Base-by-base conservation (phyloP, 2,888 invertebrate genomes). In the Cantharis rustica region DNA sequence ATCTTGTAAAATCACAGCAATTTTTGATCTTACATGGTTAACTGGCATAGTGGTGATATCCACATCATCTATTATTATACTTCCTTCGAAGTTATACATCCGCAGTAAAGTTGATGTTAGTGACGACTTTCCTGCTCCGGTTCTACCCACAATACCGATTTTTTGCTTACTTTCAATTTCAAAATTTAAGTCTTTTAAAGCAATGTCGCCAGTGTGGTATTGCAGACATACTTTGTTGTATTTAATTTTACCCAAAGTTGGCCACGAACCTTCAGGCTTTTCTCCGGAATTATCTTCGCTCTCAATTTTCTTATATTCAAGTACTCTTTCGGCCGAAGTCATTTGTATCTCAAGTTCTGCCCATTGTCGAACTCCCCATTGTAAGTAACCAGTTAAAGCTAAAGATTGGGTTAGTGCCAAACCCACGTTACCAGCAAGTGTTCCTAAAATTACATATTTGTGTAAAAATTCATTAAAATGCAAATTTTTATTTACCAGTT, bases 311-410 rank as follows among this genome's bases (percentile, higher is more conserved):
- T 90, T 84, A 70, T 88, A 87, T 79, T 87, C 88, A 61, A 85
- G 69, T 0, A 94, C 91, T 86, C 97, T 91, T 88, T 98, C 98
- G 0, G 98, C 97, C 11, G 95, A 93, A 2, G 95, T 96, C 95
- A 96, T 95, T 82, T 93, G 93, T 84, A 95, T 96, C 86, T 88
- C 88, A 20, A 87, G 86, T 87, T 98, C 98, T 0, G 97, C 96
- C 83, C 96, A 96, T 87, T 98, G 98, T 4, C 98, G 90, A 80
- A 92, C 90, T 10, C 90, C 91, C 91, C 92, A 92, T 85, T 92
- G 91, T 81, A 92, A 81, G 86, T 89, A 88, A 11, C 95, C 95
- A 0, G 94, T 94, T 74, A 95, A 90, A 0, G 93, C 92, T 87
- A 95, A 93, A 61, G 94, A 94, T 85, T 95, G 94, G 0, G 95